phyloP scores from a whole-genome alignment of 2,113 vertebrate genomes.

The Lepisosteus oculatus region DNA sequence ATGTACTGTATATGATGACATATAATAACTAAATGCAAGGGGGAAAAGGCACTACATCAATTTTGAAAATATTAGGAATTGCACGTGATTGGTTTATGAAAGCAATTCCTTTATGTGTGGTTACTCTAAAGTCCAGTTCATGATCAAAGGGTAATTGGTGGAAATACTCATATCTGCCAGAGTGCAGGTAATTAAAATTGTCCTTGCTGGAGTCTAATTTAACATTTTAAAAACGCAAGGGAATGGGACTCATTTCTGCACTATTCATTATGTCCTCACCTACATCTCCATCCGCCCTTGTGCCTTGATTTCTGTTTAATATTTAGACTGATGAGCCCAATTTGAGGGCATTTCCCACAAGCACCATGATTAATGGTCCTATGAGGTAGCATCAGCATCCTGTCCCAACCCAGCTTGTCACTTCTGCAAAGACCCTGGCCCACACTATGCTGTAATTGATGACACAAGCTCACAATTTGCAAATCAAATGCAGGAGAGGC shows the following conservation, averaged over 20 bases:
- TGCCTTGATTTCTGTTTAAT: conserved; percentile 63
- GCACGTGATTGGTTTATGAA: too few relatives aligned
- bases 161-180: too few relatives aligned
- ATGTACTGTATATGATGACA: too few relatives aligned
- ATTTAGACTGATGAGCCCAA: conserved; percentile 85
- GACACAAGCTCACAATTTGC: conserved; percentile 82
- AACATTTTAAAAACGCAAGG: too few relatives aligned
- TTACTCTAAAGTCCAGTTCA: too few relatives aligned
- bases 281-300: conserved; percentile 37
- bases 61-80: too few relatives aligned
- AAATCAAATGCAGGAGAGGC: conserved; percentile 84
- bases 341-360: conserved; percentile 77
- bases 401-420: conserved; percentile 78
- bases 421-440: conserved; percentile 63
- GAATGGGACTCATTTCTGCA: neutral
- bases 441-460: conserved; percentile 81
- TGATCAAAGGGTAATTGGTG: too few relatives aligned
- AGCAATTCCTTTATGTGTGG: too few relatives aligned
- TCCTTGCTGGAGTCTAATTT: too few relatives aligned
- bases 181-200: too few relatives aligned
- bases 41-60: too few relatives aligned
- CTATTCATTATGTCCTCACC: conserved; percentile 15
- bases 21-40: too few relatives aligned
- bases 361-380: conserved; percentile 84
- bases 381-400: conserved; percentile 74